Percentiles rank a stretch among this genome's conserved stretches.
phyloP scores from a whole-genome alignment of 2,113 vertebrate species.

The Etheostoma cragini region DNA sequence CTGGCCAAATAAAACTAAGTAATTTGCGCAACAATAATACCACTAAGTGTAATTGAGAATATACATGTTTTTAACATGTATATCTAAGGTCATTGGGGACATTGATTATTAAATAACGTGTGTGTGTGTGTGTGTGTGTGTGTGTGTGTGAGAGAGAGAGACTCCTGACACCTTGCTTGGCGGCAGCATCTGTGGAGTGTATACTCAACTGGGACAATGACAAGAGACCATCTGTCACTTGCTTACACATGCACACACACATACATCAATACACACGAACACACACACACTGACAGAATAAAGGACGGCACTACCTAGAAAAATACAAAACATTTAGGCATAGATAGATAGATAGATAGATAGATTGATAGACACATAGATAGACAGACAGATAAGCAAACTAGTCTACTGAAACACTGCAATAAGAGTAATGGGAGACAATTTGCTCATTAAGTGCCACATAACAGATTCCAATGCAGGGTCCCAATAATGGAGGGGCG shows the following conservation, averaged over 20 bases:
- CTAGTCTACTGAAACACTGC: background rate
- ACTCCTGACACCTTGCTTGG: constrained; percentile 54
- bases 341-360: background rate
- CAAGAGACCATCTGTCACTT: constrained; percentile 68
- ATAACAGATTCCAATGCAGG: background rate
- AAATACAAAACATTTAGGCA: background rate
- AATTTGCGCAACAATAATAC: background rate
- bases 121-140: no score
- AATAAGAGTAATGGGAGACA: background rate
- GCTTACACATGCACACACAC: constrained; percentile 16
- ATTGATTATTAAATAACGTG: constrained; percentile 20
- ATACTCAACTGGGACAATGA: constrained; percentile 61
- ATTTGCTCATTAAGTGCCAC: constrained; percentile 7
- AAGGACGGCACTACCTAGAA: background rate
- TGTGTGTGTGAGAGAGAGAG: constrained; percentile 5
- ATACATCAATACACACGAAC: constrained; percentile 8
- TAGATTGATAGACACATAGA: background rate
- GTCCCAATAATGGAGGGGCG: constrained; percentile 31
- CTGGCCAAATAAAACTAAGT: no score
- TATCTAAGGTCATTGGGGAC: background rate
- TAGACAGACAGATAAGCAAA: background rate
- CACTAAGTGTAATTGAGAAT: background rate
- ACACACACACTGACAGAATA: background rate
- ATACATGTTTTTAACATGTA: background rate
- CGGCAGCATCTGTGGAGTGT: constrained; percentile 64